phyloP scores from a whole-genome alignment of 2,113 vertebrate genomes.

The Leucoraja erinaceus region DNA sequence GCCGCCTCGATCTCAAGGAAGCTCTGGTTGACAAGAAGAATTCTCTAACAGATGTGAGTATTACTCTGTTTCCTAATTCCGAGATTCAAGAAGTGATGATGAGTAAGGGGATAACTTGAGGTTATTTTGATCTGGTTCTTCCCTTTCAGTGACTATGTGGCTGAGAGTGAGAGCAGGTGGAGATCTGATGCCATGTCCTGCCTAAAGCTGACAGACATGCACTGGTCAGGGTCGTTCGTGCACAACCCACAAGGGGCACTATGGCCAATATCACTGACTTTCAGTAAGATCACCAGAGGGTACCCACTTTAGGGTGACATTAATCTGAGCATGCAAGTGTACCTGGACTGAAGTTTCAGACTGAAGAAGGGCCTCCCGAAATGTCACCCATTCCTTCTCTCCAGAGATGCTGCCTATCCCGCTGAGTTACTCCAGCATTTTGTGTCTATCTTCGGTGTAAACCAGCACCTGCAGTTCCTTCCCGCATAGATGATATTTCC shows the following conservation, averaged over 20 bases:
- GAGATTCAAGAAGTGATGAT: not conserved
- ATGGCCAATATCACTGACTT: not conserved
- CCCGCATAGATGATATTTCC: not conserved
- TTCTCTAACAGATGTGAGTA: conserved; percentile 67
- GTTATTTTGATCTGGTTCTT: not conserved
- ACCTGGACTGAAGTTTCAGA: no score
- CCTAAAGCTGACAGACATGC: no score
- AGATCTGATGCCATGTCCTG: no score
- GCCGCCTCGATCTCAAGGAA: conserved; percentile 71
- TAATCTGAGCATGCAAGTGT: not conserved
- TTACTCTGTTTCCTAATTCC: not conserved
- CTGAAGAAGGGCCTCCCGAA: no score
- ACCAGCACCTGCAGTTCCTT: no score
- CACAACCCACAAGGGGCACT: no score
- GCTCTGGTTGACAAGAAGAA: conserved; percentile 69
- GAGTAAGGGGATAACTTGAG: not conserved
- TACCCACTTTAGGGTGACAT: not conserved
- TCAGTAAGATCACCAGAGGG: not conserved
- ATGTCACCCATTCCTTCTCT: no score
- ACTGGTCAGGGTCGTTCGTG: no score
- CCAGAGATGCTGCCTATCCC: no score
- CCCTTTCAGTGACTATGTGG: not conserved
- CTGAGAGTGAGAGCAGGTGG: not conserved
- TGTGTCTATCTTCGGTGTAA: no score
- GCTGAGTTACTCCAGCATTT: no score